phyloP scores from a whole-genome alignment of 2,888 invertebrate species.

The Polyommatus icarus region DNA sequence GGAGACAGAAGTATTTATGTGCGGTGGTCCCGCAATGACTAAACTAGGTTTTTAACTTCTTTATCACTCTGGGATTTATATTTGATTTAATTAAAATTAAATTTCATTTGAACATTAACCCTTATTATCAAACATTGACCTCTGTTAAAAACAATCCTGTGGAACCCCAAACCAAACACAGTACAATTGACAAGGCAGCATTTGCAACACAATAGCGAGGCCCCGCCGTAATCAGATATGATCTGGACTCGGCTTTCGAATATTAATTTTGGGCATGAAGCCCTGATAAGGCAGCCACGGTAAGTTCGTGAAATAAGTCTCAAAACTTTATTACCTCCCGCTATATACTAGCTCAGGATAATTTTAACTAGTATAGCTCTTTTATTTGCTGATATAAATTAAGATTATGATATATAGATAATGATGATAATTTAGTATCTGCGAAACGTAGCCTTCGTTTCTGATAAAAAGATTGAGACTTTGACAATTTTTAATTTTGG shows the following conservation, averaged over 20 bases:
- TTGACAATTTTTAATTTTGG: neutral
- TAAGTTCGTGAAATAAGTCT: slow-evolving; percentile 23
- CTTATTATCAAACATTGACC: neutral
- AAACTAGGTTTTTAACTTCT: too few species aligned
- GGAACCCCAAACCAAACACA: slow-evolving; percentile 14
- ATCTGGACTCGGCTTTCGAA: slow-evolving; percentile 30
- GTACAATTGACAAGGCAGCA: slow-evolving; percentile 31
- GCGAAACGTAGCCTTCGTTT: neutral
- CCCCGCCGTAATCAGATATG: slow-evolving; percentile 25
- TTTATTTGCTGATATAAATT: neutral
- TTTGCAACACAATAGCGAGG: slow-evolving; percentile 21
- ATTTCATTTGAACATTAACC: too few species aligned
- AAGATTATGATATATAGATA: neutral
- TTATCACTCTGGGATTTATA: too few species aligned
- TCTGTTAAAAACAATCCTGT: neutral
- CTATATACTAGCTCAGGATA: neutral
- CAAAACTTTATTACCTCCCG: slow-evolving; percentile 18
- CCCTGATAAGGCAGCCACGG: slow-evolving; percentile 24
- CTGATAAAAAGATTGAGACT: neutral
- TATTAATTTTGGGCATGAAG: slow-evolving; percentile 29
- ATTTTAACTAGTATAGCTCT: neutral
- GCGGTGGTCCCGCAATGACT: too few species aligned
- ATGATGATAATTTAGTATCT: neutral
- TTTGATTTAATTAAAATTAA: too few species aligned
- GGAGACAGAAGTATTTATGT: too few species aligned